phyloP scores from a whole-genome alignment of 1,140 invertebrate genomes.

The Drosophila quadrilineata region DNA sequence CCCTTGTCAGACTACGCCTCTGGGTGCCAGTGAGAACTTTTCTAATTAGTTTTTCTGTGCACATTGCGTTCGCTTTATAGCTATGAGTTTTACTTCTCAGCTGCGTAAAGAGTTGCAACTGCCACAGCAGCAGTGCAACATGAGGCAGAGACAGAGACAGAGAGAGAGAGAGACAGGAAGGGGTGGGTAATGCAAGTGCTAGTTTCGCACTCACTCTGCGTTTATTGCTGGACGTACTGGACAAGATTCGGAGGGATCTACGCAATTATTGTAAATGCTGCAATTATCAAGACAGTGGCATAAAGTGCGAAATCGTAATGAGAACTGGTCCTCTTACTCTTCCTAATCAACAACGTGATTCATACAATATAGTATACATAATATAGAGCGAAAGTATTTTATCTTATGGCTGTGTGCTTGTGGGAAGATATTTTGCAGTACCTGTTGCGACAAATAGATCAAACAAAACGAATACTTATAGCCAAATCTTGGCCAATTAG shows the following conservation, averaged over 20 bases:
- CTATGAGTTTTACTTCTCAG: constrained; percentile 38
- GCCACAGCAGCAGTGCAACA: too few species aligned
- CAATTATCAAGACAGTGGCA: constrained; percentile 21
- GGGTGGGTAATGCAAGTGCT: constrained; percentile 1
- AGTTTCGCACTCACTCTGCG: constrained; percentile 23
- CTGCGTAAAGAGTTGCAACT: constrained; percentile 27
- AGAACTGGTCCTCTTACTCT: too few species aligned
- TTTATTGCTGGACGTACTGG: constrained; percentile 5
- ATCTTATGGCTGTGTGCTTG: too few species aligned
- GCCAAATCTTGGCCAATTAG: too few species aligned
- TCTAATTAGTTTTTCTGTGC: constrained; percentile 47
- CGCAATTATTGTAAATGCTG: constrained; percentile 41
- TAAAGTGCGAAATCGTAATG: constrained; percentile 12
- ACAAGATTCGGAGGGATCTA: constrained; percentile 12
- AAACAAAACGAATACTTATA: too few species aligned
- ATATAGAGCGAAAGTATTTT: too few species aligned
- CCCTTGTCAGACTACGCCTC: not conserved
- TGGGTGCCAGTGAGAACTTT: constrained; percentile 33
- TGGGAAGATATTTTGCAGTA: too few species aligned
- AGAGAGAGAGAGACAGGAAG: not conserved
- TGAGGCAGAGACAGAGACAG: not conserved
- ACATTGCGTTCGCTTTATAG: constrained; percentile 43
- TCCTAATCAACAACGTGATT: too few species aligned
- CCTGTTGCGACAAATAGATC: too few species aligned
- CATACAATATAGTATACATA: too few species aligned